These are phyloP conservation scores for Gyps fulvus DNA, from an alignment of 2,113 vertebrate genomes.

Conservation along the genomic window DNA sequence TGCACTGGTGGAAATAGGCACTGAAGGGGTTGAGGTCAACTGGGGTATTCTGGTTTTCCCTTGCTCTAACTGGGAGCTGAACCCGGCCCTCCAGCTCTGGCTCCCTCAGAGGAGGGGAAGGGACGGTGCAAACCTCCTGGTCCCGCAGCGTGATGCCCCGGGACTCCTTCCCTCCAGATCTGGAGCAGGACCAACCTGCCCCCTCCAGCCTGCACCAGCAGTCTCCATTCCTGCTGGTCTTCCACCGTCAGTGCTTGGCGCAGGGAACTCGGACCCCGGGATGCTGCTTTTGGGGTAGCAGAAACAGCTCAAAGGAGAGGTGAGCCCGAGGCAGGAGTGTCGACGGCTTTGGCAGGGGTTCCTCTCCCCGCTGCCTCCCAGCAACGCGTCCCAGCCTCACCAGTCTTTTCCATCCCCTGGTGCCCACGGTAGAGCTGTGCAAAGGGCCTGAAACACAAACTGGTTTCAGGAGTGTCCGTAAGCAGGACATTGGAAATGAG, in stretches of 20 bases:
- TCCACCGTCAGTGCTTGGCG: background rate
- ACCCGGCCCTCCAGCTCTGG: fast-evolving
- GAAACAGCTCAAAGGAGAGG: background rate
- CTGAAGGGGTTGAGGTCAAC: background rate
- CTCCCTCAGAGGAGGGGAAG: background rate
- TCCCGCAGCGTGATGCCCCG: fast-evolving
- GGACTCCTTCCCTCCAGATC: background rate
- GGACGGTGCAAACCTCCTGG: fast-evolving
- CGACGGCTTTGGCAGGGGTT: background rate
- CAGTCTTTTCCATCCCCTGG: too few relatives aligned
- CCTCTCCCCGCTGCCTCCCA: background rate
- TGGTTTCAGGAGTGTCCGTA: too few relatives aligned
- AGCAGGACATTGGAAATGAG: too few relatives aligned
- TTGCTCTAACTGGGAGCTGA: background rate
- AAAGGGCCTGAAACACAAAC: too few relatives aligned
- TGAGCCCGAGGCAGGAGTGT: fast-evolving
- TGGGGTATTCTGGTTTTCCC: background rate
- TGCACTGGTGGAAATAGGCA: background rate
- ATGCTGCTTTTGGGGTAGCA: background rate
- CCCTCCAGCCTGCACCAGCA: background rate
- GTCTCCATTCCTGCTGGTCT: background rate
- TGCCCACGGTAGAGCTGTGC: too few relatives aligned
- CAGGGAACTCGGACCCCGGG: fast-evolving
- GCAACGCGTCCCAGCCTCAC: background rate
- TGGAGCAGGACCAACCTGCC: background rate